phyloP scores from a whole-genome alignment of 2,797 vertebrate species.

The Gadopsis bispinosus region DNA sequence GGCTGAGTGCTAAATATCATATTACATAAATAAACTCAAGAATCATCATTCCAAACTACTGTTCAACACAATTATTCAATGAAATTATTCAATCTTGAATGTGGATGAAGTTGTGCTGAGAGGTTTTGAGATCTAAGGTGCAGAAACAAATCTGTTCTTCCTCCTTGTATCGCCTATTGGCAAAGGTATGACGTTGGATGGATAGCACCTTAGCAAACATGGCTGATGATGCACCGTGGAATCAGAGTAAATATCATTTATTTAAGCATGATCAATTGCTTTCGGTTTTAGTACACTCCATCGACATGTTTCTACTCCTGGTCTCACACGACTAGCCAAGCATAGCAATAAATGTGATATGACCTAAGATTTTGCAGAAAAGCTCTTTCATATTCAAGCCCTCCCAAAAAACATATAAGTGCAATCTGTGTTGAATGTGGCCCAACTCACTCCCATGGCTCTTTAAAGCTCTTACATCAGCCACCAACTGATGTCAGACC shows the following conservation, averaged over 20 bases:
- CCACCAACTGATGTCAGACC: conserved; percentile 27
- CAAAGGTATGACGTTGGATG: background rate
- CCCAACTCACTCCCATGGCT: conserved; percentile 14
- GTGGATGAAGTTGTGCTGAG: too few relatives aligned
- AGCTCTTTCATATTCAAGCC: background rate
- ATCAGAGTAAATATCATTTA: background rate
- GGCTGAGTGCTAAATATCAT: too few relatives aligned
- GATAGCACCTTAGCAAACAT: background rate
- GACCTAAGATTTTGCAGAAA: background rate
- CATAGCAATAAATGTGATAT: background rate
- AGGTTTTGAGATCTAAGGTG: too few relatives aligned
- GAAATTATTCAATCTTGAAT: too few relatives aligned
- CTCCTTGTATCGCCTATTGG: background rate
- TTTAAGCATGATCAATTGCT: background rate
- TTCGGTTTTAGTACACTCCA: background rate
- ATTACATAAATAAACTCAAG: too few relatives aligned
- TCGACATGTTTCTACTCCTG: background rate
- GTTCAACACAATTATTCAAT: too few relatives aligned
- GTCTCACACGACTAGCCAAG: background rate
- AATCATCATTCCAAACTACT: too few relatives aligned
- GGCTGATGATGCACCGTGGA: too few relatives aligned
- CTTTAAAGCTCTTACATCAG: conserved; percentile 12
- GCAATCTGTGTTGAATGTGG: background rate
- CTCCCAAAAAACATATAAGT: background rate
- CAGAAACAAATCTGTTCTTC: background rate